Percentiles rank a stretch among this genome's conserved stretches.
Conservation (phyloP, 2,113 vertebrate species). For the Heptranchias perlo region DNA sequence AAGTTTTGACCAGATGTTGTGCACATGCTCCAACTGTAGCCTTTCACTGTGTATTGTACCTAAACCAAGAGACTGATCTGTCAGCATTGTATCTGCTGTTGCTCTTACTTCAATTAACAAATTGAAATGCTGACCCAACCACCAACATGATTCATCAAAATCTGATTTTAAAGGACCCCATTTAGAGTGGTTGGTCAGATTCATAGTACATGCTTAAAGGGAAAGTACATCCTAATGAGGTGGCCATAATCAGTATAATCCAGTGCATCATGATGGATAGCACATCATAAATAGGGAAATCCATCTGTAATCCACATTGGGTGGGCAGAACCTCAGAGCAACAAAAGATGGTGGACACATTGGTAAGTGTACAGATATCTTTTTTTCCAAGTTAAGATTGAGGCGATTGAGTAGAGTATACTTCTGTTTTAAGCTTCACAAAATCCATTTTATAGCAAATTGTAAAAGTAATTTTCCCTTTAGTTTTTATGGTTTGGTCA, state of each 20-base stretch:
- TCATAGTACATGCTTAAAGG: neutral
- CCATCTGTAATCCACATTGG: neutral
- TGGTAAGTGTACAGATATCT: neutral
- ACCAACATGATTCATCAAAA: neutral
- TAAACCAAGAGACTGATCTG: neutral
- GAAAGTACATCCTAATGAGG: neutral
- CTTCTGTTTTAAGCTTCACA: neutral
- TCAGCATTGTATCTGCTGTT: neutral
- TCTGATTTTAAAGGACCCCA: neutral
- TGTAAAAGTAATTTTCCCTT: neutral
- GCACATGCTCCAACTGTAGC: conserved; percentile 20
- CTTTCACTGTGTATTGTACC: neutral
- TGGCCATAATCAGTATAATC: neutral
- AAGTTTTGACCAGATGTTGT: conserved; percentile 24
- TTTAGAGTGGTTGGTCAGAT: neutral
- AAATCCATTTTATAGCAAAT: neutral
- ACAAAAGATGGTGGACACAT: neutral
- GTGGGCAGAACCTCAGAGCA: neutral
- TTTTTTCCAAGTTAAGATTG: neutral
- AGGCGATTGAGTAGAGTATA: neutral
- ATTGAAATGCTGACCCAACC: neutral
- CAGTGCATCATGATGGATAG: neutral
- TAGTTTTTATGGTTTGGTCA: neutral
- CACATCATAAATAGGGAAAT: neutral
- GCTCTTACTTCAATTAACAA: neutral